These are phyloP conservation scores for Motacilla alba DNA, from an alignment of 2,113 vertebrate species.

Conservation along the genomic window DNA sequence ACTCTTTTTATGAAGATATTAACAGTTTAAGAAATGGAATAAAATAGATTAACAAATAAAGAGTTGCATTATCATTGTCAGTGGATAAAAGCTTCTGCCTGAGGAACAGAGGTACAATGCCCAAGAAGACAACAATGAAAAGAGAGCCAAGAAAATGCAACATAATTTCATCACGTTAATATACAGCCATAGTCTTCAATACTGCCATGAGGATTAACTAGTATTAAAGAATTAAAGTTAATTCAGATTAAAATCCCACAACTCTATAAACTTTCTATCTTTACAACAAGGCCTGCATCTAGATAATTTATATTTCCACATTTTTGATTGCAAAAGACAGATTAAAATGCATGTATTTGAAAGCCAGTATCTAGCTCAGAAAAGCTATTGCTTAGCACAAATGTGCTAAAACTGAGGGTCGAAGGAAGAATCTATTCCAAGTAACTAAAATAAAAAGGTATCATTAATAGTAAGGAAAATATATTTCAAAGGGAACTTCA, in stretches of 20 bases:
- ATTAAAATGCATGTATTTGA: not conserved
- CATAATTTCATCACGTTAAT: not conserved
- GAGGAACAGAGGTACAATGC: not conserved
- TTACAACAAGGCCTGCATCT: not conserved
- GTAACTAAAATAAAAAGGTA: not conserved
- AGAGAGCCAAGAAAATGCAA: not conserved
- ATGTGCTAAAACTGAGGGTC: not conserved
- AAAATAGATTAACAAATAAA: conserved; percentile 1
- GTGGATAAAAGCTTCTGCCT: not conserved
- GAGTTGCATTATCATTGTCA: not conserved
- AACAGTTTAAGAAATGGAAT: not conserved
- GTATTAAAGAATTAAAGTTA: not conserved
- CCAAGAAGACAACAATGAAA: not conserved
- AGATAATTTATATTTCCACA: not conserved
- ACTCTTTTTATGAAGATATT: not conserved
- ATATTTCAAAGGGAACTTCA: not conserved
- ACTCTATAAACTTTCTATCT: not conserved
- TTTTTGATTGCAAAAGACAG: not conserved
- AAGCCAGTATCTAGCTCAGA: not conserved
- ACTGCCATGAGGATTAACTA: not conserved
- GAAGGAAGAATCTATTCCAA: not conserved
- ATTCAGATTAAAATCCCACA: not conserved
- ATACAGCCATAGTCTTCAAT: not conserved
- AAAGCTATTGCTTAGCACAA: not conserved
- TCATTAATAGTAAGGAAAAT: not conserved